phyloP scores from a whole-genome alignment of 2,888 invertebrate genomes.

The Drosophila macrospina region DNA sequence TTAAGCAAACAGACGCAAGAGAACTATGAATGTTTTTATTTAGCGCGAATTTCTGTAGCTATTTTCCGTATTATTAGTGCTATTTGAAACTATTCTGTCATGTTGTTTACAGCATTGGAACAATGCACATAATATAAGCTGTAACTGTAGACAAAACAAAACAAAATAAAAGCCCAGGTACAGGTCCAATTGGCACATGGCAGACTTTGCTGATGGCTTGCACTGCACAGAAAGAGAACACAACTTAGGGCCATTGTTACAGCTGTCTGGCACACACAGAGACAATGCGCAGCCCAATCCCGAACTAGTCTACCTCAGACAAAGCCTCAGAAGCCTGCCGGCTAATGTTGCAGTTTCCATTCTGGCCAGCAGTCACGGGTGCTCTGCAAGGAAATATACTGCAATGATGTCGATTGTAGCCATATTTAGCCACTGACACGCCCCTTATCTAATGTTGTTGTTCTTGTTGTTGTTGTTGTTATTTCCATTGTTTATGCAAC shows the following conservation, averaged over 20 bases:
- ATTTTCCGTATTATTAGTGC: constrained; percentile 27
- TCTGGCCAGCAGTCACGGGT: constrained; percentile 8
- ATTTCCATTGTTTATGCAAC: constrained; percentile 55
- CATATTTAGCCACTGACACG: constrained; percentile 49
- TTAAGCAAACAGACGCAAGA: constrained; percentile 33
- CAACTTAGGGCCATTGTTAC: constrained; percentile 57
- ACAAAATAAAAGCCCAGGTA: constrained; percentile 37
- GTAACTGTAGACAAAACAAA: constrained; percentile 55
- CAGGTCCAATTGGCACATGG: constrained; percentile 58
- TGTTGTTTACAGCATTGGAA: constrained; percentile 12
- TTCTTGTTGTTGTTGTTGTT: constrained; percentile 5
- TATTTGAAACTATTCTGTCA: constrained; percentile 19
- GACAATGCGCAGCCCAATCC: constrained; percentile 43
- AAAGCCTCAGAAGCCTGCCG: constrained; percentile 39
- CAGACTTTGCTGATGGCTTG: constrained; percentile 24
- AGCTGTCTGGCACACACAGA: constrained; percentile 49
- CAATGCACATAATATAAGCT: constrained; percentile 37
- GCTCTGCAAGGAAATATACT: constrained; percentile 5
- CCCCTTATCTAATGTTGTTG: constrained; percentile 33
- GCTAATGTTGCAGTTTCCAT: constrained; percentile 51
- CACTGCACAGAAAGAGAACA: constrained; percentile 9
- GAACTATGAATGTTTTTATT: constrained; percentile 25
- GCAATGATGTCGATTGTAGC: constrained; percentile 38
- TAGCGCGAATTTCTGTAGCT: not conserved
- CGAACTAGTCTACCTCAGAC: constrained; percentile 37